These are phyloP conservation scores for Hylaeus volcanicus DNA, from an alignment of 1,140 invertebrate genomes.

Conservation along the genomic window DNA sequence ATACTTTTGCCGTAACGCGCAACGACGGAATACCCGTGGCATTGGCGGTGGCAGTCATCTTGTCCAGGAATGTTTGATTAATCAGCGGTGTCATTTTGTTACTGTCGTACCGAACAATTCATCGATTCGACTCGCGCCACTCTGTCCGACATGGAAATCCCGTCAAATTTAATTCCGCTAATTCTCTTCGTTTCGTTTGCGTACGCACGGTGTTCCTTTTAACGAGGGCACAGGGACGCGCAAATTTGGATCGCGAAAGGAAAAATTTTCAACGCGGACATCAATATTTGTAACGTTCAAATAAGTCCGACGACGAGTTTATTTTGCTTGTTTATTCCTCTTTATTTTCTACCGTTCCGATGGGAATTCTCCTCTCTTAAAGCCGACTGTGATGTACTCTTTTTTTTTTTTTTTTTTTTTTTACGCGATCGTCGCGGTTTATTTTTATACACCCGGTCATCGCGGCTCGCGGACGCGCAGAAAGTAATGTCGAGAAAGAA, in stretches of 20 bases:
- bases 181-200: not conserved
- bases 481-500: no score
- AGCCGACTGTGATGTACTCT: not conserved
- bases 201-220: not conserved
- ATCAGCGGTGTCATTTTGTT: not conserved
- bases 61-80: not conserved
- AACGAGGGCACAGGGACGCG: not conserved
- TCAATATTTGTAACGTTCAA: conserved; percentile 30
- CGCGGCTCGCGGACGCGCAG: not conserved
- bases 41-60: no score
- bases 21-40: no score
- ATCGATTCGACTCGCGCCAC: not conserved
- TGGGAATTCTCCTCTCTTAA: not conserved
- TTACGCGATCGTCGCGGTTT: not conserved
- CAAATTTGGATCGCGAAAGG: not conserved
- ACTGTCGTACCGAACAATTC: not conserved
- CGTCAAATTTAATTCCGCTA: not conserved
- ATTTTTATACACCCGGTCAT: not conserved
- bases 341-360: not conserved
- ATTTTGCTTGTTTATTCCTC: conserved; percentile 13
- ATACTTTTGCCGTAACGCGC: no score
- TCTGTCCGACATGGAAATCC: not conserved
- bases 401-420: not conserved
- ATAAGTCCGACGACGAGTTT: not conserved
- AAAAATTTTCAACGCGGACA: conserved; percentile 18